These are phyloP conservation scores for Squalus acanthias DNA, from an alignment of 2,797 vertebrate genomes.

Conservation along the genomic window DNA sequence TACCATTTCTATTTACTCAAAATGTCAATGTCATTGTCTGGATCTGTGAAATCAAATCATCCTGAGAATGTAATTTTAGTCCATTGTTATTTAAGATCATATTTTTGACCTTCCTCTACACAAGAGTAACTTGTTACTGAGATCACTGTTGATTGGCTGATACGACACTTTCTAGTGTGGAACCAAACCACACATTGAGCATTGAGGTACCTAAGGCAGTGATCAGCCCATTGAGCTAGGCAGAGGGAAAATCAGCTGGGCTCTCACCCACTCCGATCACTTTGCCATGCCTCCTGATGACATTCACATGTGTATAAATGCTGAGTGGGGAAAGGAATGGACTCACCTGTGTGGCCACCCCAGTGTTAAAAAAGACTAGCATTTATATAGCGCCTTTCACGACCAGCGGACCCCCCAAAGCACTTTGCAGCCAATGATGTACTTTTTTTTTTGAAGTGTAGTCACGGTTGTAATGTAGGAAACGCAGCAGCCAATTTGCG, in stretches of 20 bases:
- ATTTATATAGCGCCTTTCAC: no score
- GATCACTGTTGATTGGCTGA: neutral
- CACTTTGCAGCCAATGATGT: no score
- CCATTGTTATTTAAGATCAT: neutral
- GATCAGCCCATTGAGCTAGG: neutral
- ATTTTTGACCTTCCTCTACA: neutral
- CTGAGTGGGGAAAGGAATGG: neutral
- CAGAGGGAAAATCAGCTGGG: neutral
- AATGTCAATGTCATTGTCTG: neutral
- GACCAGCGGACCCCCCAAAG: no score
- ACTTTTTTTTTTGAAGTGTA: no score
- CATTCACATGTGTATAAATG: neutral
- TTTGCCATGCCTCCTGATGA: neutral
- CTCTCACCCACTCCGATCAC: neutral
- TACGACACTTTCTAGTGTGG: neutral
- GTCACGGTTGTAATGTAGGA: no score
- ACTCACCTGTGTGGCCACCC: neutral
- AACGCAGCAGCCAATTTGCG: no score
- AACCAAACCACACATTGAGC: neutral
- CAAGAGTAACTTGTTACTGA: neutral
- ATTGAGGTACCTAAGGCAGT: neutral
- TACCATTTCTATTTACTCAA: neutral
- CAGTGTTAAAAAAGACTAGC: neutral
- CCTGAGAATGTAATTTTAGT: neutral
- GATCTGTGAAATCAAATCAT: conserved; percentile 3